A percentile compares a stretch with the other conserved stretches of the same genome.
Conservation (phyloP, 2,113 vertebrate genomes). For the Megaceryle torquata region DNA sequence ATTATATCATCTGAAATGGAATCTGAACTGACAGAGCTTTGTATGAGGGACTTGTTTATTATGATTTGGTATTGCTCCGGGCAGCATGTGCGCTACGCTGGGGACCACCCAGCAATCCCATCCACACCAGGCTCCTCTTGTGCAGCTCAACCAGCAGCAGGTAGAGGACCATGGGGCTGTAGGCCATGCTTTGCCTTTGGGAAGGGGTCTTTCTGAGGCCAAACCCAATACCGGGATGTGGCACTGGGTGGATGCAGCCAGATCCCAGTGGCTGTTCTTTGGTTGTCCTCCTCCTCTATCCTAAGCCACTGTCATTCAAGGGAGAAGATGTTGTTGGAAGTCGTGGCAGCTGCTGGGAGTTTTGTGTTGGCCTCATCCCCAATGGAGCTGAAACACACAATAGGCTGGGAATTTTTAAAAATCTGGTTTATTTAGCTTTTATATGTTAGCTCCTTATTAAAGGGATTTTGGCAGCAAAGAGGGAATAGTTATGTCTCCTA, state of each 20-base stretch:
- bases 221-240: neutral
- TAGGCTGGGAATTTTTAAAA: neutral
- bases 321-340: constrained; percentile 26
- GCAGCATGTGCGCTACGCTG: neutral
- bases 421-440: neutral
- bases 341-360: constrained; percentile 20
- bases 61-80: constrained; percentile 41
- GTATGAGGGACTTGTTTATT: constrained; percentile 54
- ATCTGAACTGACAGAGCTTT: constrained; percentile 54
- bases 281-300: neutral
- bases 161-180: neutral
- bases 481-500: neutral
- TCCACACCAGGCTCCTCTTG: neutral
- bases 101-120: constrained; percentile 62
- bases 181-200: neutral
- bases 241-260: neutral
- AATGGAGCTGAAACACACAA: neutral
- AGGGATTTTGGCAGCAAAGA: neutral
- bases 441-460: neutral
- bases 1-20: constrained; percentile 54
- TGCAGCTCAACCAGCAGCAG: neutral
- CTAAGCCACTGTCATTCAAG: neutral
- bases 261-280: neutral
- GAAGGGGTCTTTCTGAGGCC: neutral
- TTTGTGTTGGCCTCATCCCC: neutral